phyloP scores from a whole-genome alignment of 30 jellyfish, hydroid and myxozoan genomes.

The Aurelia sp. region DNA sequence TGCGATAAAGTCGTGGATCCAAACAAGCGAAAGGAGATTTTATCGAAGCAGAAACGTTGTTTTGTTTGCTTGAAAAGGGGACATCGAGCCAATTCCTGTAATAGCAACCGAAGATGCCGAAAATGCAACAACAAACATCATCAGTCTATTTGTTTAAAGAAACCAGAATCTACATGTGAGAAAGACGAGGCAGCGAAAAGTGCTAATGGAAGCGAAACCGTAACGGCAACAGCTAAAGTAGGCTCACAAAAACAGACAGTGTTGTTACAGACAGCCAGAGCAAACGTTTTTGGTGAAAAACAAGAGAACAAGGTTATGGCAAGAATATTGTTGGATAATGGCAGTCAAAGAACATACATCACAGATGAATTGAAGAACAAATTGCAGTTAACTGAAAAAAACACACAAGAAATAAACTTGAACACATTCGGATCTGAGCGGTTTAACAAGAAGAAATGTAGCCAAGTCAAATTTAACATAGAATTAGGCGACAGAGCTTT shows the following conservation, averaged over 20 bases:
- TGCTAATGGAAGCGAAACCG: slow-evolving; percentile 7
- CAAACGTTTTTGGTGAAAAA: slow-evolving; percentile 9
- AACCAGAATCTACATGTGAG: not conserved
- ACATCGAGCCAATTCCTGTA: slow-evolving; percentile 11
- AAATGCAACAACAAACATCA: slow-evolving; percentile 8
- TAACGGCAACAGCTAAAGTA: slow-evolving; percentile 25
- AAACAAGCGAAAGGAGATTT: not conserved
- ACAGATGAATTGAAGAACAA: slow-evolving; percentile 36
- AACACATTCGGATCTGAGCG: slow-evolving; percentile 56
- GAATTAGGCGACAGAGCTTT: slow-evolving; percentile 11
- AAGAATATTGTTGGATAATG: slow-evolving; percentile 42
- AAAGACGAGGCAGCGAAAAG: not conserved
- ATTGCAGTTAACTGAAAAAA: slow-evolving; percentile 11
- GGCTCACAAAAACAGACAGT: slow-evolving; percentile 1
- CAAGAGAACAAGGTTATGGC: slow-evolving; percentile 1
- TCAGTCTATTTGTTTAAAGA: not conserved
- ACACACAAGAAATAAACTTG: slow-evolving; percentile 19
- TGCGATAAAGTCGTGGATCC: slow-evolving; percentile 16
- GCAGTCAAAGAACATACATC: slow-evolving; percentile 64
- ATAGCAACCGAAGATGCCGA: slow-evolving; percentile 15
- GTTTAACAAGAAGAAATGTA: slow-evolving; percentile 17
- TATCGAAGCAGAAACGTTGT: slow-evolving; percentile 6
- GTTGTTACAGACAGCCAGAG: slow-evolving; percentile 35
- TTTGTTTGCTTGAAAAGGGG: slow-evolving; percentile 14
- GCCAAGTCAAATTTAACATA: slow-evolving; percentile 26